A percentile compares a stretch with the other conserved stretches of the same genome.
phyloP scores from a whole-genome alignment of 1,140 invertebrate species.

The Zaprionus taronus region DNA sequence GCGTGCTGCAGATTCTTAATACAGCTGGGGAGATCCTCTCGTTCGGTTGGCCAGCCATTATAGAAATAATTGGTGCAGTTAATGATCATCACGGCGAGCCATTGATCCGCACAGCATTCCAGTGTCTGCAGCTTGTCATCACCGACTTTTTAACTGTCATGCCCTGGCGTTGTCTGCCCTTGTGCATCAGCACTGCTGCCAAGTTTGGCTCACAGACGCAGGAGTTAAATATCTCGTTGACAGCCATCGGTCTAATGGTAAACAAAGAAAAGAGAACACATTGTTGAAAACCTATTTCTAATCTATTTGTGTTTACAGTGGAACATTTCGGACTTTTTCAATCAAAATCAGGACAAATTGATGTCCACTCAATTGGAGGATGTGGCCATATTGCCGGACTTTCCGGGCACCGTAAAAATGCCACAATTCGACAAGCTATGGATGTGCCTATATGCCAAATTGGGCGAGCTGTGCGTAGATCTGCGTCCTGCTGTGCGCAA shows the following conservation, averaged over 20 bases:
- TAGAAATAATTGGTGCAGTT: conserved; percentile 97
- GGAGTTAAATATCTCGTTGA: conserved; percentile 99
- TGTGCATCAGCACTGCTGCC: conserved; percentile 96
- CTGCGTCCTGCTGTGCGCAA: conserved; percentile 97
- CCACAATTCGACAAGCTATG: conserved; percentile 96
- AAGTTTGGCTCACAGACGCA: conserved; percentile 98
- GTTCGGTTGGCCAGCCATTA: conserved; percentile 97
- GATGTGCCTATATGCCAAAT: conserved; percentile 96
- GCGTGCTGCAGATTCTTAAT: conserved; percentile 96
- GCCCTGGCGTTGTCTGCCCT: conserved; percentile 93
- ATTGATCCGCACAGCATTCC: conserved; percentile 96
- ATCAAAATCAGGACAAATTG: conserved; percentile 96
- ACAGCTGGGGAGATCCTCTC: conserved; percentile 95
- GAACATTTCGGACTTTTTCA: conserved; percentile 99
- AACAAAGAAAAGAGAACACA: conserved; percentile 25
- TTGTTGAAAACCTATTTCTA: neutral
- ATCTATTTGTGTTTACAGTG: conserved; percentile 88
- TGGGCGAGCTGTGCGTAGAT: conserved; percentile 97
- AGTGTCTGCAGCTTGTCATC: conserved; percentile 98
- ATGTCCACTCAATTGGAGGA: conserved; percentile 89
- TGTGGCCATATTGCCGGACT: conserved; percentile 91
- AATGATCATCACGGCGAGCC: conserved; percentile 96
- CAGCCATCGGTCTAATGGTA: conserved; percentile 98
- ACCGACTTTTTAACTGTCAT: conserved; percentile 97
- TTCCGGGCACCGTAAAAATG: conserved; percentile 93